These are phyloP conservation scores for Pomacea canaliculata DNA, from an alignment of 2,888 invertebrate genomes.

Conservation along the genomic window DNA sequence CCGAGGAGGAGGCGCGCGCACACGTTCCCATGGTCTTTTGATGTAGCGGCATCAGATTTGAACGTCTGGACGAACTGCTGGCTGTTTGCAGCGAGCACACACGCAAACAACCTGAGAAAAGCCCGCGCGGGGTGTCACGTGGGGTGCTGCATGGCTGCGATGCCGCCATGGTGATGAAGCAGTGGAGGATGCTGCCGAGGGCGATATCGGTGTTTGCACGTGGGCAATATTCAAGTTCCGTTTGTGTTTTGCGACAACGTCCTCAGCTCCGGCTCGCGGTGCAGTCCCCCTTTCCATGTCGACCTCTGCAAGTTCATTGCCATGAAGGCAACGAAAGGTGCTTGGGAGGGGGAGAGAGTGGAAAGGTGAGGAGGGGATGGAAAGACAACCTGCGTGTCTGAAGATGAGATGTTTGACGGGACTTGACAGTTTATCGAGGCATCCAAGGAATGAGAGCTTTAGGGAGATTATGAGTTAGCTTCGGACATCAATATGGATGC, in stretches of 20 bases:
- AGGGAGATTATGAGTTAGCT: neutral
- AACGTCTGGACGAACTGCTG: neutral
- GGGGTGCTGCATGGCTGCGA: neutral
- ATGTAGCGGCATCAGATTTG: neutral
- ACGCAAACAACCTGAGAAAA: neutral
- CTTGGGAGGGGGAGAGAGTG: slow-evolving; percentile 1
- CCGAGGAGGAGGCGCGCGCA: too few species aligned
- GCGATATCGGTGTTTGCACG: neutral
- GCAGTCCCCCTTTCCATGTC: neutral
- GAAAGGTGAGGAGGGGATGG: neutral
- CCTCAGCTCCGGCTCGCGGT: neutral
- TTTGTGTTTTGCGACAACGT: neutral
- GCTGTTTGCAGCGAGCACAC: slow-evolving; percentile 4
- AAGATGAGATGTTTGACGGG: neutral
- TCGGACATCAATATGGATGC: too few species aligned
- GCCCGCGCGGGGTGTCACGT: slow-evolving; percentile 1
- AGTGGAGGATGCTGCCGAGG: neutral
- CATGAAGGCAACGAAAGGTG: neutral
- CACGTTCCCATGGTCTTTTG: too few species aligned
- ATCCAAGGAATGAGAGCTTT: neutral
- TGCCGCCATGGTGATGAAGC: neutral
- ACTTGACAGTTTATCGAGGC: neutral
- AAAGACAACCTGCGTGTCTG: neutral
- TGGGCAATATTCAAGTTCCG: neutral
- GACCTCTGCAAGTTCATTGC: slow-evolving; percentile 14